Evolutionary conservation across 2,113 vertebrate species (phyloP).

Genomic region (Tapirus terrestris): DNA sequence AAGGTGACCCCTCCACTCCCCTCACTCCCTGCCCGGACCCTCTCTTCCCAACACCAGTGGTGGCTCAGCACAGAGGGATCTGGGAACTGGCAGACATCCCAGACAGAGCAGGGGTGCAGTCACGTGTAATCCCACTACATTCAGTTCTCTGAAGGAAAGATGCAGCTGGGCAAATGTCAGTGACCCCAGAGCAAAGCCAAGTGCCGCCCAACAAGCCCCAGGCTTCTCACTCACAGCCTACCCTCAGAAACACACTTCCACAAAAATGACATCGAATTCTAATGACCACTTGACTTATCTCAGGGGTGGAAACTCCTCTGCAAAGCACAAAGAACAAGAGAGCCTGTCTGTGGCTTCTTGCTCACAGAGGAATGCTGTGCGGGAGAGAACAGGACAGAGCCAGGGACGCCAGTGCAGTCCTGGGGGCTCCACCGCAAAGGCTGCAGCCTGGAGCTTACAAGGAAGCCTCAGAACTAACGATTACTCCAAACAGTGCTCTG

Average conservation of each 20-base stretch:
- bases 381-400: background rate
- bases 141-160: background rate
- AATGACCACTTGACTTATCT: too few species aligned
- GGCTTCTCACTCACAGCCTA: too few species aligned
- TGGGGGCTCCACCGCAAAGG: rapidly evolving
- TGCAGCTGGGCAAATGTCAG: background rate
- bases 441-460: rapidly evolving
- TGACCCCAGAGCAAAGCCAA: too few species aligned
- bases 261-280: rapidly evolving
- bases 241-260: background rate
- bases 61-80: background rate
- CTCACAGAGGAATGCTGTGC: too few species aligned
- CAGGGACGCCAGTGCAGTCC: background rate
- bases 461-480: background rate
- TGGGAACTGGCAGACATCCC: background rate
- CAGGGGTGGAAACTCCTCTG: background rate
- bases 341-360: background rate
- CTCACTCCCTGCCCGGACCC: background rate
- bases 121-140: too few species aligned
- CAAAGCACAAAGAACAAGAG: background rate
- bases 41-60: background rate
- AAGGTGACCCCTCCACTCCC: too few species aligned
- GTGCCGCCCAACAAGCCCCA: rapidly evolving
- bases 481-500: background rate
- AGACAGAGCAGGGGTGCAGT: background rate